A percentile compares a stretch with the other conserved stretches of the same genome.
Evolutionary conservation across 64 coral and sea anemone genomes (phyloP).

Genomic region (Pocillopora verrucosa): DNA sequence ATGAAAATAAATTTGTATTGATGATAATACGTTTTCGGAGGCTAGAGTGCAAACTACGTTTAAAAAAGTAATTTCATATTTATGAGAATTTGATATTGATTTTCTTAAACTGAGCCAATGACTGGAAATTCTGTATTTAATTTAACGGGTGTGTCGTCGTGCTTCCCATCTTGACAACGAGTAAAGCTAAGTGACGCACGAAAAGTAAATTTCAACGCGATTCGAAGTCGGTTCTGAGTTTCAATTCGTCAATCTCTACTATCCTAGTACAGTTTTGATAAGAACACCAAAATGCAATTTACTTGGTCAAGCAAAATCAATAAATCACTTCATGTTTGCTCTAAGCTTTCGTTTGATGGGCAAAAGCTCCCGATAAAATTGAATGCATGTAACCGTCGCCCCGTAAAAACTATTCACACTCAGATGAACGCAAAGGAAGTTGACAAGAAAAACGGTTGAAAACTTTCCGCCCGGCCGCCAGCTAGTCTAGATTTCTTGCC

Average conservation of each 20-base stretch:
- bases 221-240: not conserved
- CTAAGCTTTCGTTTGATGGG: not conserved
- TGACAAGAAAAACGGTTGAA: not conserved
- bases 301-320: not conserved
- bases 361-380: not conserved
- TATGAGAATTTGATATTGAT: no score
- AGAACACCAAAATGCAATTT: not conserved
- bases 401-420: not conserved
- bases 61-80: no score
- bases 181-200: no score
- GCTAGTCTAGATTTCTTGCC: not conserved
- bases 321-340: constrained; percentile 2
- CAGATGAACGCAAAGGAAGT: not conserved
- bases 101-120: no score
- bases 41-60: no score
- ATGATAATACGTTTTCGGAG: no score
- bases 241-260: not conserved
- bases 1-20: no score
- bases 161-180: no score
- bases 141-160: no score
- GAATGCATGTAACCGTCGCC: not conserved
- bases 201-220: not conserved
- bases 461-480: not conserved
- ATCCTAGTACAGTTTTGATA: not conserved
- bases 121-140: no score